Percentiles rank a stretch among this genome's conserved stretches.
These are phyloP conservation scores for Chrysolina haemoptera DNA, from an alignment of 2,888 invertebrate genomes.

Conservation along the genomic window DNA sequence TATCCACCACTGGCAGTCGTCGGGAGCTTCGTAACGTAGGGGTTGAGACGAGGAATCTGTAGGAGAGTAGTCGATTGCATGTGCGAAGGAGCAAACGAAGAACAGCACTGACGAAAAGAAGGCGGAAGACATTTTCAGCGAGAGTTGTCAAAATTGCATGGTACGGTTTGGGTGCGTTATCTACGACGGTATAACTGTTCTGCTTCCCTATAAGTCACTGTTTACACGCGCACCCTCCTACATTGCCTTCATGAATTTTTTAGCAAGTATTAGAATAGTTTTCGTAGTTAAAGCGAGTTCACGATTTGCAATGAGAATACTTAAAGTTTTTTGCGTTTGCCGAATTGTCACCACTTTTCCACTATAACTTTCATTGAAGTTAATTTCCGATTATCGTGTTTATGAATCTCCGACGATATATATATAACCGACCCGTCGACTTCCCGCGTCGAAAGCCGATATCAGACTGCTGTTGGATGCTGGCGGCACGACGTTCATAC, in stretches of 20 bases:
- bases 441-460: slow-evolving; percentile 53
- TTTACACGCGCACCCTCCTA: background rate
- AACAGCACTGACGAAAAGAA: slow-evolving; percentile 35
- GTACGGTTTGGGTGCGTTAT: slow-evolving; percentile 4
- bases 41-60: slow-evolving; percentile 68
- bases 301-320: background rate
- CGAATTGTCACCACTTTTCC: background rate
- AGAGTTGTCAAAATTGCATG: slow-evolving; percentile 45
- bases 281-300: background rate
- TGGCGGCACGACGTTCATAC: slow-evolving; percentile 54
- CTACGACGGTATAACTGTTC: background rate
- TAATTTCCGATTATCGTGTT: background rate
- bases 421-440: slow-evolving; percentile 43
- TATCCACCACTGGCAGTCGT: slow-evolving; percentile 87
- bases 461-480: slow-evolving; percentile 64
- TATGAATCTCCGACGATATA: slow-evolving; percentile 7
- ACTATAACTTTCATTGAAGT: background rate
- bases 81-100: slow-evolving; percentile 37
- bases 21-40: slow-evolving; percentile 84
- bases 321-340: background rate
- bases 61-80: slow-evolving; percentile 37
- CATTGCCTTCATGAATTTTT: background rate
- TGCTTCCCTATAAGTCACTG: background rate
- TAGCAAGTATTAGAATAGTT: too few species aligned
- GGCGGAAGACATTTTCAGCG: slow-evolving; percentile 49